Evolutionary conservation across 2,888 invertebrate species (phyloP).

Genomic region (Cephus pygmeus): DNA sequence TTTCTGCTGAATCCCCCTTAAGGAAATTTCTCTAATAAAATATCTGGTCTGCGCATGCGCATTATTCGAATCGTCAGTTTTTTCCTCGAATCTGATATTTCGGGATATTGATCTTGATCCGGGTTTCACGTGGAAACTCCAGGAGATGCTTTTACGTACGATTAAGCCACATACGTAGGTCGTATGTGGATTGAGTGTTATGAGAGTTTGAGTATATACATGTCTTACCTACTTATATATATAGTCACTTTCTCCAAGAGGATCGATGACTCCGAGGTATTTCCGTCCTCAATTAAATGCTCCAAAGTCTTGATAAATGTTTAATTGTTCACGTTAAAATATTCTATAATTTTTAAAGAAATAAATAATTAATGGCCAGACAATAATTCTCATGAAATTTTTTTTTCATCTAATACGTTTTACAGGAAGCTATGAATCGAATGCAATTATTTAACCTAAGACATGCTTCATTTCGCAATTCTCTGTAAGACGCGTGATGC

Average conservation of each 20-base stretch:
- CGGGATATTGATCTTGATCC: background rate
- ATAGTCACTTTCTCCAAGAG: background rate
- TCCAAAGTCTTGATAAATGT: background rate
- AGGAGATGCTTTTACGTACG: background rate
- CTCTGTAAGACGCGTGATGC: background rate
- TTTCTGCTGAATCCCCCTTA: background rate
- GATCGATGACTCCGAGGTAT: background rate
- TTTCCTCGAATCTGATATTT: background rate
- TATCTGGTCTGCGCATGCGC: background rate
- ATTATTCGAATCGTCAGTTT: background rate
- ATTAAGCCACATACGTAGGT: background rate
- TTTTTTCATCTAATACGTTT: background rate
- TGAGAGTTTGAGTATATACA: background rate
- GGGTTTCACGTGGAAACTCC: background rate
- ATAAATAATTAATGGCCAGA: too few species aligned
- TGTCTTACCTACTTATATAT: background rate
- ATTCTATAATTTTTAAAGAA: background rate
- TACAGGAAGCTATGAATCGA: background rate
- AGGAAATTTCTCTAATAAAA: background rate
- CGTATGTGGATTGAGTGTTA: background rate
- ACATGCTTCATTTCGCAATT: background rate
- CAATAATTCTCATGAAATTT: too few species aligned
- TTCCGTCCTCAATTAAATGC: background rate
- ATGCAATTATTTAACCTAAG: background rate
- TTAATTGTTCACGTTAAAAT: background rate